Conservation (phyloP, 2,113 vertebrate species). For the Cynopterus brachyotis region DNA sequence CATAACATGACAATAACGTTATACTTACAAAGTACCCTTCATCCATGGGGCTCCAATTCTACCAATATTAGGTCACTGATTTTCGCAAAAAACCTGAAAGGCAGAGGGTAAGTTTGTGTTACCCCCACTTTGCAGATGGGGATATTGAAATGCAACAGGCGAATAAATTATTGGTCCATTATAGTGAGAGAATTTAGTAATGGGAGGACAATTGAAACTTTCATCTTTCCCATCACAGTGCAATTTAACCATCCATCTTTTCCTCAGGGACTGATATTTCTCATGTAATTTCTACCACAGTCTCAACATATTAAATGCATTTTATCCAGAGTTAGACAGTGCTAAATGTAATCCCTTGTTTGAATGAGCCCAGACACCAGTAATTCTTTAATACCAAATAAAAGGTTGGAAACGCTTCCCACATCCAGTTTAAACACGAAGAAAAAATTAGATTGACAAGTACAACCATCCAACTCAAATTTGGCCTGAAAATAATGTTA, state of each 20-base stretch:
- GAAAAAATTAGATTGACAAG: constrained; percentile 31
- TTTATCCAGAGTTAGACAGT: background rate
- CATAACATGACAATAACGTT: constrained; percentile 72
- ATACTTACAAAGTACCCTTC: constrained; percentile 83
- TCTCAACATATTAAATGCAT: background rate
- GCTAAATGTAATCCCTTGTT: background rate
- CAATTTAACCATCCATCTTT: background rate
- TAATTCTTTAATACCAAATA: background rate
- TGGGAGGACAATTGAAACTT: background rate
- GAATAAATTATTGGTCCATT: background rate
- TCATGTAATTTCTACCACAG: background rate
- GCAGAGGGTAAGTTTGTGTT: constrained; percentile 81
- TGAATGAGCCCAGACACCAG: background rate
- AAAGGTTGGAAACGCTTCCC: background rate
- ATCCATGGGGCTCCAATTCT: constrained; percentile 82
- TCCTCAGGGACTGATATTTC: background rate
- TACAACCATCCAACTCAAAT: constrained; percentile 50
- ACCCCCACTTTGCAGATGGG: constrained; percentile 74
- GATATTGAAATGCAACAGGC: constrained; percentile 48
- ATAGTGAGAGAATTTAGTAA: background rate
- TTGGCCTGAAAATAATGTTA: constrained; percentile 64
- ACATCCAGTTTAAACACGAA: constrained; percentile 1
- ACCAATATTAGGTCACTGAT: constrained; percentile 81
- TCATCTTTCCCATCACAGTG: background rate
- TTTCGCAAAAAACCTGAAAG: constrained; percentile 82